Percentiles rank a stretch among this genome's conserved stretches.
These are phyloP conservation scores for Phaethornis superciliosus DNA, from an alignment of 2,113 vertebrate species.

Conservation along the genomic window DNA sequence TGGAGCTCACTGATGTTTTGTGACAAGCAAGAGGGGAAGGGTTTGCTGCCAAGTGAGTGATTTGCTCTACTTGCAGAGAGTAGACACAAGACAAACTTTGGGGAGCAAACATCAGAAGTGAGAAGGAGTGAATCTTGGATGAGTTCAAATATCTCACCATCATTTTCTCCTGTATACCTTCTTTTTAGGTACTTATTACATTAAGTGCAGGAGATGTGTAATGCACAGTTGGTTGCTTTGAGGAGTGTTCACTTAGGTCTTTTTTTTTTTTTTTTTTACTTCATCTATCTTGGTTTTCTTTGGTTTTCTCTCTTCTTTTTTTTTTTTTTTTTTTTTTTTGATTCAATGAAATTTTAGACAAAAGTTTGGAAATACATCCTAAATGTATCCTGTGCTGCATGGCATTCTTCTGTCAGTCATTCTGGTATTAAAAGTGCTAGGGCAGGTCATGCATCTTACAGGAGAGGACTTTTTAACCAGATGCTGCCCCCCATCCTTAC, in stretches of 20 bases:
- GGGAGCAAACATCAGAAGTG: neutral
- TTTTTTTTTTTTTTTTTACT: neutral
- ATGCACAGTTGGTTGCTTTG: neutral
- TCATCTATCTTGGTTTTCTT: neutral
- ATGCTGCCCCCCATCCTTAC: neutral
- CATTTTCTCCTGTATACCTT: neutral
- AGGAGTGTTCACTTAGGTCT: neutral
- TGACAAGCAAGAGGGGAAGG: neutral
- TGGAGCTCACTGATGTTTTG: neutral
- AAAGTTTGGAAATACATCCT: neutral
- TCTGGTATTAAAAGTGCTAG: neutral
- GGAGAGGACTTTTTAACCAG: neutral
- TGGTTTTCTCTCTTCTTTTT: too few species aligned
- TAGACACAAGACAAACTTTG: fast-evolving
- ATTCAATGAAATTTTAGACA: neutral
- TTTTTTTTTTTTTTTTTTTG: too few species aligned
- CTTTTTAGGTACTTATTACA: neutral
- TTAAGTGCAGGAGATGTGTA: neutral
- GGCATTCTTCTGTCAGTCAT: neutral
- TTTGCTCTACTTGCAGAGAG: neutral
- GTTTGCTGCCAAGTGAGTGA: neutral
- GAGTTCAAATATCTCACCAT: neutral
- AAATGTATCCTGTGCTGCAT: neutral
- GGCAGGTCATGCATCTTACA: neutral
- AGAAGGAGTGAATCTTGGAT: neutral